Base-by-base conservation (phyloP, 2,888 invertebrate species). In the Spilosoma lubricipeda region DNA sequence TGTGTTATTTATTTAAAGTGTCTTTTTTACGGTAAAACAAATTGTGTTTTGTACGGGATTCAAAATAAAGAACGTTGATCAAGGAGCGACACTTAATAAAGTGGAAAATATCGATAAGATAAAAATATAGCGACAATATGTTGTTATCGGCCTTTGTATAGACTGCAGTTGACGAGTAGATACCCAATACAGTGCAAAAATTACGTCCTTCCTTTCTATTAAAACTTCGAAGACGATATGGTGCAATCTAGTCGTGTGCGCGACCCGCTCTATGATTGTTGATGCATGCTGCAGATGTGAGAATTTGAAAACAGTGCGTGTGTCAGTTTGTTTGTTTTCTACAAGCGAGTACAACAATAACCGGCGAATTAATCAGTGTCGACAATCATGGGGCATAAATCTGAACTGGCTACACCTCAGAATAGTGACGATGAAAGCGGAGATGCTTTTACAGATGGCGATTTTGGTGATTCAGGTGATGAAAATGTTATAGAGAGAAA, bases 81-180 rank as follows among this genome's bases (percentile, higher is more conserved):
- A 90, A 92, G 90, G 85, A 88, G 87, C 80, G 83, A 86, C 79
- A 83, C 80, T 85, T 85, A 85, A 86, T 88, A 84, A 90, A 91
- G 91, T 91, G 91, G 88, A 91, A 91, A 92, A 90, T 89, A 89
- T 89, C 88, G 94, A 94, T 94, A 94, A 95, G 94, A 94, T 93
- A 92, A 90, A 85, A 84, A 80, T 84, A 82, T 81, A 85, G 79
- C 83, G 84, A 86, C 84, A 89, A 87, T 90, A 87, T 82, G 85
- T 56, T 85, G 86, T 90, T 92, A 93, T 93, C 91, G 88, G 84
- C 79, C 84, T 85, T 81, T 81, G 79, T 80, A 75, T 84, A 87
- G 78, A 88, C 88, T 92, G 91, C 89, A 90, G 84, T 89, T 85
- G 64, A 72, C 80, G 82, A 85, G 82, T 80, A 86, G 81, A 80